Percentiles rank a stretch among this genome's conserved stretches.
phyloP scores from a whole-genome alignment of 2,888 invertebrate species.

The Rhynchonema sp. region DNA sequence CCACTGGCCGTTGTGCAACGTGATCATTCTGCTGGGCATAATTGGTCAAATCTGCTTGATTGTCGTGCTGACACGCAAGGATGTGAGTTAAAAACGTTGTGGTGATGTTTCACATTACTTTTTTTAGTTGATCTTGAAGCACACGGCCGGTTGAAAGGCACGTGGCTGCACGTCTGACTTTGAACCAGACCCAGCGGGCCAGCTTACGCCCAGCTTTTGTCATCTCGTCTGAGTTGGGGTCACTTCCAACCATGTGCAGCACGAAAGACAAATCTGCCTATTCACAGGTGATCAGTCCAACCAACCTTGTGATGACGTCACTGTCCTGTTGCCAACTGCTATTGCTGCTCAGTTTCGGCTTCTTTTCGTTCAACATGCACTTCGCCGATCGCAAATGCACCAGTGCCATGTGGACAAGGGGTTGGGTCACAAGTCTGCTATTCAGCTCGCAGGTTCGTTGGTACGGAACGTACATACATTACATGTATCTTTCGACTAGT shows the following conservation, averaged over 20 bases:
- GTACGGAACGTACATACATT: not conserved
- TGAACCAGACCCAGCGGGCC: too few species aligned
- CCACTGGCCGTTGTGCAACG: not conserved
- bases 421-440: not conserved
- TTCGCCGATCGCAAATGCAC: not conserved
- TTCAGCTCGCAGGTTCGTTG: not conserved
- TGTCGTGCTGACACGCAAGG: not conserved
- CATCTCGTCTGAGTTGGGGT: too few species aligned
- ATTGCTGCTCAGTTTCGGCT: not conserved
- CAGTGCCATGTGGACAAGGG: not conserved
- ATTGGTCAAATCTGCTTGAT: not conserved
- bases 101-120: not conserved
- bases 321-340: not conserved
- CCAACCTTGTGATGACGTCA: not conserved
- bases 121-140: not conserved
- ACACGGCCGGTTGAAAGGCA: too few species aligned
- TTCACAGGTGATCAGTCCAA: not conserved
- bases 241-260: too few species aligned
- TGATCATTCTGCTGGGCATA: not conserved
- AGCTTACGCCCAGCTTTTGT: too few species aligned
- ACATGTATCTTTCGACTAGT: too few species aligned
- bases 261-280: too few species aligned
- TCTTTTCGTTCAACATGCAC: not conserved
- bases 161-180: too few species aligned
- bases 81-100: not conserved